Evolutionary conservation across 2,113 vertebrate genomes (phyloP).

Genomic region (Nothocercus julius): DNA sequence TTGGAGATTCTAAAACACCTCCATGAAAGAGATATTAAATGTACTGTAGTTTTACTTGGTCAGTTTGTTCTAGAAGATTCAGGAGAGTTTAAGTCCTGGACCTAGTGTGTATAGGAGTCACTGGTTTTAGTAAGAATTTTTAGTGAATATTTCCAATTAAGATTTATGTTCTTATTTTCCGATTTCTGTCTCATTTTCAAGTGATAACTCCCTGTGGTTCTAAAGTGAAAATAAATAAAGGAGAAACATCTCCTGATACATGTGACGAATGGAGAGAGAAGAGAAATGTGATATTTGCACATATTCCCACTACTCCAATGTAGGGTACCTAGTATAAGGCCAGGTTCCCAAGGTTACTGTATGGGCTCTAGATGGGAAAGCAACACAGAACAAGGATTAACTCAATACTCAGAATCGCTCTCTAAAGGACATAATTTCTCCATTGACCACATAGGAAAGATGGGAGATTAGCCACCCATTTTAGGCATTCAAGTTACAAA

Average conservation of each 20-base stretch:
- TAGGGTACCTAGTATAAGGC: not conserved
- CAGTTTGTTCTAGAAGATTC: not conserved
- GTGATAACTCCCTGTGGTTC: not conserved
- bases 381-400: not conserved
- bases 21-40: not conserved
- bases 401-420: not conserved
- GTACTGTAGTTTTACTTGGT: not conserved
- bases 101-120: not conserved
- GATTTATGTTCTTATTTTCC: not conserved
- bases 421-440: not conserved
- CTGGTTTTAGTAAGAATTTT: not conserved
- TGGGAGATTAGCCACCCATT: not conserved
- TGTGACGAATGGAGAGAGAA: not conserved
- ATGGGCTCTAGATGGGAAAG: not conserved
- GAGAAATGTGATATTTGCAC: not conserved
- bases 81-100: not conserved
- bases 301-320: not conserved
- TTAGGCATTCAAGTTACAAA: not conserved
- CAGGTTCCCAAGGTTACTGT: not conserved
- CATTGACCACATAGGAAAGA: not conserved
- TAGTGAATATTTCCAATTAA: not conserved
- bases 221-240: slow-evolving; percentile 23
- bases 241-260: not conserved
- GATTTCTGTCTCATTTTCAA: not conserved
- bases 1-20: not conserved